These are phyloP conservation scores for Celastrina argiolus DNA, from an alignment of 2,888 invertebrate genomes.

Conservation along the genomic window DNA sequence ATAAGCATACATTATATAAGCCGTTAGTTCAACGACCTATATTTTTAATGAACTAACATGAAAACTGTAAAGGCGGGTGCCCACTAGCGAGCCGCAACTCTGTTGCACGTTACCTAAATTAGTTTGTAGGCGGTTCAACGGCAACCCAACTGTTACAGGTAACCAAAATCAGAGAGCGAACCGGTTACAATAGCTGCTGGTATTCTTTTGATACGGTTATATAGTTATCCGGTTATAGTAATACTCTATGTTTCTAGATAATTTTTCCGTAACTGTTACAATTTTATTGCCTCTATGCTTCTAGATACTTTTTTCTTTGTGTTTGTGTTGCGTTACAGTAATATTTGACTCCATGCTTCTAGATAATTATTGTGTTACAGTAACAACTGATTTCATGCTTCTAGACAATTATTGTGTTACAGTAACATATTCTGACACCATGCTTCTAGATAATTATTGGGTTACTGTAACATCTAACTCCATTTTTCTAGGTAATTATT, in stretches of 20 bases:
- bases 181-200: too few relatives aligned
- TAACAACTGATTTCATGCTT: too few relatives aligned
- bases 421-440: not conserved
- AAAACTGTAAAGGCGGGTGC: not conserved
- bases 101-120: not conserved
- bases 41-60: slow-evolving; percentile 39
- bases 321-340: too few relatives aligned
- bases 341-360: too few relatives aligned
- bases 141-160: not conserved
- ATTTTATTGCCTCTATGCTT: too few relatives aligned
- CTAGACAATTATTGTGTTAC: not conserved
- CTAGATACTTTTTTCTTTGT: too few relatives aligned
- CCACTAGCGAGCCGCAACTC: not conserved
- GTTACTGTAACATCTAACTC: not conserved
- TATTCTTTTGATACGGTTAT: too few relatives aligned
- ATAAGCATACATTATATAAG: slow-evolving; percentile 45
- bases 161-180: not conserved
- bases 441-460: slow-evolving; percentile 6
- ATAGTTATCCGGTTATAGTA: too few relatives aligned
- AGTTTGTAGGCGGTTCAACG: not conserved
- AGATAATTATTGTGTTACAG: too few relatives aligned
- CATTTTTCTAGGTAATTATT: too few relatives aligned
- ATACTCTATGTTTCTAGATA: too few relatives aligned
- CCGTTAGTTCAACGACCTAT: slow-evolving; percentile 68
- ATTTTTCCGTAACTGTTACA: too few relatives aligned